Percentiles rank a stretch among this genome's conserved stretches.
Conservation (phyloP, 2,113 vertebrate species). For the Chionodraco myersi region DNA sequence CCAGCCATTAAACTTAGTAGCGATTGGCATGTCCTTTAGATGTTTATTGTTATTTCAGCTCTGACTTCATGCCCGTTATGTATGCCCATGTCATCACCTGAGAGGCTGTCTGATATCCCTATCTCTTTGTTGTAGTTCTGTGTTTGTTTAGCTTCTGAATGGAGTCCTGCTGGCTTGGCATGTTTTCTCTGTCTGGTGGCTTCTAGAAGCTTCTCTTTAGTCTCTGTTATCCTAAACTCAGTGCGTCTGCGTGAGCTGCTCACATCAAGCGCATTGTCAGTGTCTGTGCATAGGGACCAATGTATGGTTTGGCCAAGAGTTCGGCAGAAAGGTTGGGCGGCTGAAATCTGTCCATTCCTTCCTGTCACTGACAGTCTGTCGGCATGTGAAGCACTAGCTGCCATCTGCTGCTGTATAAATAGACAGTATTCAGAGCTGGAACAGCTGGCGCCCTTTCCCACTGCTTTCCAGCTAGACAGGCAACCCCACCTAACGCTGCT, state of each 20-base stretch:
- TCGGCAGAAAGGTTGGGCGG: slow-evolving; percentile 69
- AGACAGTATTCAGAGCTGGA: slow-evolving; percentile 73
- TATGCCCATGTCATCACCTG: slow-evolving; percentile 52
- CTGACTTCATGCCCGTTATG: slow-evolving; percentile 10
- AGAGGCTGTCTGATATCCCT: slow-evolving; percentile 47
- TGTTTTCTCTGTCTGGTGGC: slow-evolving; percentile 67
- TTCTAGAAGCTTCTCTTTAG: slow-evolving; percentile 75
- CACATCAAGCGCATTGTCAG: slow-evolving; percentile 57
- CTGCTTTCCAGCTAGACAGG: slow-evolving; percentile 50
- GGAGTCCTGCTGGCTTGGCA: slow-evolving; percentile 73
- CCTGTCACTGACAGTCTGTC: slow-evolving; percentile 83
- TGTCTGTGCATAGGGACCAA: slow-evolving; percentile 31
- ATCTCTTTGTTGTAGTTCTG: slow-evolving; percentile 65
- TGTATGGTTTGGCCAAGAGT: slow-evolving; percentile 63
- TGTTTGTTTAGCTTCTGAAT: slow-evolving; percentile 75
- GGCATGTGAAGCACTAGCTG: slow-evolving; percentile 76
- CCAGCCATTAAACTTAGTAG: not conserved
- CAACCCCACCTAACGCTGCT: slow-evolving; percentile 19
- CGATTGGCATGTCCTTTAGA: not conserved
- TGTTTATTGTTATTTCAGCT: slow-evolving; percentile 14
- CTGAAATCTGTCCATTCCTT: slow-evolving; percentile 84
- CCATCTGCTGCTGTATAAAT: slow-evolving; percentile 86
- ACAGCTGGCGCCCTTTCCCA: slow-evolving; percentile 75
- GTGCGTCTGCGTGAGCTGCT: slow-evolving; percentile 52
- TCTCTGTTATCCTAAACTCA: slow-evolving; percentile 59